phyloP scores from a whole-genome alignment of 2,113 vertebrate species.

The Leptobrachium ailaonicum region DNA sequence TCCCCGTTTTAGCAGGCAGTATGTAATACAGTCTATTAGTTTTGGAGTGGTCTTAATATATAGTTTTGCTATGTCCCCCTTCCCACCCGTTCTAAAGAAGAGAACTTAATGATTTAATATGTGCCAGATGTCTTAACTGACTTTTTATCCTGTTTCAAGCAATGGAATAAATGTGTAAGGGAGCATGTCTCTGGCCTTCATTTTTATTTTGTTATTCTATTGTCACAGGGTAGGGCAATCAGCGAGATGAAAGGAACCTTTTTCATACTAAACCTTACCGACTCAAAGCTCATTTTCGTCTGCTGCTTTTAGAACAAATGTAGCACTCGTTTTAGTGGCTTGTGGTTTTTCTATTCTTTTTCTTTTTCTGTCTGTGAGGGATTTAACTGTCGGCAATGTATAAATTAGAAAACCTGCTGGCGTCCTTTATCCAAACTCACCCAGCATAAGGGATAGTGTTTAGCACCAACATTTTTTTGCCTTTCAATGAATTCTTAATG shows the following conservation, averaged over 20 bases:
- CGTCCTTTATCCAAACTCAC: constrained; percentile 19
- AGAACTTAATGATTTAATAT: no score
- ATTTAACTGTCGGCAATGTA: constrained; percentile 31
- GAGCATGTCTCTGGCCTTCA: background rate
- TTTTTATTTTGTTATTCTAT: background rate
- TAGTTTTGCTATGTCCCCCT: no score
- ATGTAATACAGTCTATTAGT: no score
- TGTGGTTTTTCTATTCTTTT: background rate
- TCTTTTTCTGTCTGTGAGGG: constrained; percentile 9
- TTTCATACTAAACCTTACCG: background rate
- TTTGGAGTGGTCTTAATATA: no score
- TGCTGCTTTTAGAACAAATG: constrained; percentile 32
- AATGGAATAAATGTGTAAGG: background rate
- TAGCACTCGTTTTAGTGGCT: background rate
- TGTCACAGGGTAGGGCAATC: background rate
- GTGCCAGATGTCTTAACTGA: no score
- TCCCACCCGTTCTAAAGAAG: no score
- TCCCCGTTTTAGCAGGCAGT: no score
- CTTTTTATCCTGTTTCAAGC: no score
- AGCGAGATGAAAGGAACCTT: background rate
- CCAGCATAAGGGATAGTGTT: constrained; percentile 26
- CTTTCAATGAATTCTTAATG: constrained; percentile 19
- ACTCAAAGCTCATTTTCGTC: constrained; percentile 8
- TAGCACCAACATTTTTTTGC: constrained; percentile 2
- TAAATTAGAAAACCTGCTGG: constrained; percentile 24